phyloP scores from a whole-genome alignment of 2,113 vertebrate species.

The Caranx ignobilis region DNA sequence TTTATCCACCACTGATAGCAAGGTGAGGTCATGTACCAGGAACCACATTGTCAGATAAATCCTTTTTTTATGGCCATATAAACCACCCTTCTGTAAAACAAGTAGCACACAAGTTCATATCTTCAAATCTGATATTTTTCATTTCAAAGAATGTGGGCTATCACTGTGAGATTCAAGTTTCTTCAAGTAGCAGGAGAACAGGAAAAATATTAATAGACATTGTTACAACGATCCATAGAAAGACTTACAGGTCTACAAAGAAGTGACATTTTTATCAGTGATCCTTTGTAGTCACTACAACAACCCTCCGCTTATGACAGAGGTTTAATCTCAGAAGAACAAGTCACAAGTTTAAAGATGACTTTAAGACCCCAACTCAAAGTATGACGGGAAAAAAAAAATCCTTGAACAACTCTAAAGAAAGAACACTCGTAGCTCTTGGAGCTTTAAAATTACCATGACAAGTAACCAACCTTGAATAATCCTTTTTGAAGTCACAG shows the following conservation, averaged over 20 bases:
- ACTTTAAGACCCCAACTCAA: slow-evolving; percentile 45
- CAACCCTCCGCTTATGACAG: not conserved
- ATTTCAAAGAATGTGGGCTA: slow-evolving; percentile 6
- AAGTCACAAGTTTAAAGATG: slow-evolving; percentile 29
- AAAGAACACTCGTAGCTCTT: slow-evolving; percentile 31
- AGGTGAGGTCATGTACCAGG: slow-evolving; percentile 4
- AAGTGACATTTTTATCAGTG: slow-evolving; percentile 9
- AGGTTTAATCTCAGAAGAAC: slow-evolving; percentile 43
- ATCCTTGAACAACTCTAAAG: slow-evolving; percentile 42
- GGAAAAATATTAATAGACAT: slow-evolving; percentile 10
- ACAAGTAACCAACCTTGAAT: slow-evolving; percentile 49
- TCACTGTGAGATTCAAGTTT: not conserved
- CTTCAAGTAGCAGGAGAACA: not conserved
- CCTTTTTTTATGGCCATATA: slow-evolving; percentile 23
- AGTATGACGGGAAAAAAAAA: slow-evolving; percentile 23
- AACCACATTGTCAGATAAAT: slow-evolving; percentile 30
- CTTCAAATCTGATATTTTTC: slow-evolving; percentile 4
- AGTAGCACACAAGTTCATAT: not conserved
- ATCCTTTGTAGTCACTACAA: slow-evolving; percentile 4
- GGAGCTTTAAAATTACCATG: slow-evolving; percentile 36
- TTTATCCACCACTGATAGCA: not conserved
- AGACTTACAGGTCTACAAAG: slow-evolving; percentile 12
- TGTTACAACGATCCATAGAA: slow-evolving; percentile 16
- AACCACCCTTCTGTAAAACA: slow-evolving; percentile 27
- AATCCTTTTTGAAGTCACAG: slow-evolving; percentile 49